phyloP scores from a whole-genome alignment of 2,113 vertebrate species.

The Budorcas taxicolor region DNA sequence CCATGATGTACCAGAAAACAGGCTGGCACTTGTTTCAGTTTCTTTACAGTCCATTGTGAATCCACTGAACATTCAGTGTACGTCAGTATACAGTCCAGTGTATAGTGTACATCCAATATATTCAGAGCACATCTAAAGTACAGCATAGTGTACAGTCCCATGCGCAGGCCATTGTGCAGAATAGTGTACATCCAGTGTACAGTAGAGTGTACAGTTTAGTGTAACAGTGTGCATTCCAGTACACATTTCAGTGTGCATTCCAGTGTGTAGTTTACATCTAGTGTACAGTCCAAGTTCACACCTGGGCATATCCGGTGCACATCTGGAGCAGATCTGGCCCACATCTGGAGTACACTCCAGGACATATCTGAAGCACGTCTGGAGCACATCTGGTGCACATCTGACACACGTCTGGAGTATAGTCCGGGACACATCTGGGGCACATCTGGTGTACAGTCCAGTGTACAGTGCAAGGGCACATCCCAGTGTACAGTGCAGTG shows the following conservation, averaged over 20 bases:
- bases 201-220: background rate
- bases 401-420: background rate
- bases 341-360: background rate
- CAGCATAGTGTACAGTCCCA: background rate
- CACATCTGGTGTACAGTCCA: background rate
- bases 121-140: background rate
- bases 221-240: background rate
- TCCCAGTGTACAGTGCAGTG: background rate
- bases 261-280: background rate
- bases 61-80: background rate
- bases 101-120: background rate
- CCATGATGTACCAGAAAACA: background rate
- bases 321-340: background rate
- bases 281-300: background rate
- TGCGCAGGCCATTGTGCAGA: background rate
- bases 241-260: background rate
- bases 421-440: background rate
- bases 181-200: background rate
- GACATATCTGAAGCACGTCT: background rate
- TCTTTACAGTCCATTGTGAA: background rate
- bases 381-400: background rate
- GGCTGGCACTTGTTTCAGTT: background rate
- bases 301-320: background rate
- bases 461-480: background rate
- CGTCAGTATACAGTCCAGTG: background rate